These are phyloP conservation scores for Eugnorisma glareosa DNA, from an alignment of 2,888 invertebrate genomes.

Conservation along the genomic window DNA sequence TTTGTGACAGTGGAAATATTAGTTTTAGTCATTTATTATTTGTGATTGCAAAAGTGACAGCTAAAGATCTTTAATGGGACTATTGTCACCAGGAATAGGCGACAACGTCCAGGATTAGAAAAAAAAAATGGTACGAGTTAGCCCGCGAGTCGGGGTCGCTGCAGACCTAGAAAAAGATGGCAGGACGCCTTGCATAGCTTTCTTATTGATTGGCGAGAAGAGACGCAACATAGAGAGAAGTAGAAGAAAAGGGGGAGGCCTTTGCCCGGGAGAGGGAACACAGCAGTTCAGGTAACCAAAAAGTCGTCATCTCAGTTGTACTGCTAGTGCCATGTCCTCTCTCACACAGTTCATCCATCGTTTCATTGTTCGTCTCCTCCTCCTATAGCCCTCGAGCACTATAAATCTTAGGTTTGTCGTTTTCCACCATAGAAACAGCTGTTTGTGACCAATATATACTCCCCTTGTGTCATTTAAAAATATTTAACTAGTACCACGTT, in stretches of 20 bases:
- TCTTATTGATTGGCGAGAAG: background rate
- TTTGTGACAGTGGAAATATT: conserved; percentile 3
- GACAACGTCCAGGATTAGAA: background rate
- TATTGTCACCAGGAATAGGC: background rate
- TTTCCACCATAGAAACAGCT: background rate
- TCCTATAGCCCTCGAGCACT: background rate
- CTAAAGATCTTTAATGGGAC: background rate
- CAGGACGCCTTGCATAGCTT: background rate
- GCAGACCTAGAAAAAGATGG: background rate
- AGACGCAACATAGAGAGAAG: background rate
- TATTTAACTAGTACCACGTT: background rate
- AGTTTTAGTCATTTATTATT: background rate
- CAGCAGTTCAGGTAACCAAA: background rate
- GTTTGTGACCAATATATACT: background rate
- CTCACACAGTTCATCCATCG: background rate
- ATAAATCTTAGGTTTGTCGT: background rate
- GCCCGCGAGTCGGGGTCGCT: background rate
- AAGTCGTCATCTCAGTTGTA: background rate
- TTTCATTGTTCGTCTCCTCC: background rate
- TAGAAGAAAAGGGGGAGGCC: background rate
- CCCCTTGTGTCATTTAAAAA: too few relatives aligned
- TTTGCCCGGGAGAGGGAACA: background rate
- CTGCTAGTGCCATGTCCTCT: background rate
- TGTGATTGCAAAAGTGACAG: background rate
- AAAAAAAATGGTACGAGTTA: background rate